Evolutionary conservation across 1,140 invertebrate genomes (phyloP).

Genomic region (Plodia interpunctella): DNA sequence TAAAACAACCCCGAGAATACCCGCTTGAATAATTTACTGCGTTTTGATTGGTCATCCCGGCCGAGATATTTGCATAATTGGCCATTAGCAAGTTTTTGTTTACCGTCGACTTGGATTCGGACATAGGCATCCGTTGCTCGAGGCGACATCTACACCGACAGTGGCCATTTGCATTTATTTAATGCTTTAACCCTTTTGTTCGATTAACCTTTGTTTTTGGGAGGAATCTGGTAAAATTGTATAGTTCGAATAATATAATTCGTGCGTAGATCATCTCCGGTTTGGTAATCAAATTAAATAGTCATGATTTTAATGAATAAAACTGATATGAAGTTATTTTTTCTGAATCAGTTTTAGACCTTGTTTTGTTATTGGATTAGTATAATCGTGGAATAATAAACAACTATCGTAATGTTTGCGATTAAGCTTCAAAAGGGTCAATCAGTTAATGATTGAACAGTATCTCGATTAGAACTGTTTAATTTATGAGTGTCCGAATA

Average conservation of each 20-base stretch:
- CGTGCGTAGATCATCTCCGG: not conserved
- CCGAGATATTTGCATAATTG: conserved; percentile 62
- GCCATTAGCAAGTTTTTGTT: conserved; percentile 64
- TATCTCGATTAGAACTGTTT: conserved; percentile 11
- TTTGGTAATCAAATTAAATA: too few relatives aligned
- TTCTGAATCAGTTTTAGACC: too few relatives aligned
- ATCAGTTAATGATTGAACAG: conserved; percentile 13
- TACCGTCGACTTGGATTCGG: conserved; percentile 33
- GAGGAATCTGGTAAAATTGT: not conserved
- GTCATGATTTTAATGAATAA: too few relatives aligned
- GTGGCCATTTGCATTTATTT: conserved; percentile 16
- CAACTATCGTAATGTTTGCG: not conserved
- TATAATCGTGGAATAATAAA: too few relatives aligned
- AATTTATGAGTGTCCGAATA: conserved; percentile 12
- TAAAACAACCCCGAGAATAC: conserved; percentile 24
- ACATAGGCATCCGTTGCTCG: conserved; percentile 22
- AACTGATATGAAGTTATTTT: not conserved
- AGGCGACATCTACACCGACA: conserved; percentile 19
- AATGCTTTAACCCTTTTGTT: conserved; percentile 20
- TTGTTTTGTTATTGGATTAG: too few relatives aligned
- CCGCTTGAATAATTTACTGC: conserved; percentile 62
- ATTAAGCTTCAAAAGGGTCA: not conserved
- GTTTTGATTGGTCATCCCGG: conserved; percentile 59
- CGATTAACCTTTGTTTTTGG: conserved; percentile 16
- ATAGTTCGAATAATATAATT: not conserved